Evolutionary conservation across 2,888 invertebrate genomes (phyloP), one percentile per base, ranked within the genome.

Genomic region (Lithophane semibrunnea): DNA sequence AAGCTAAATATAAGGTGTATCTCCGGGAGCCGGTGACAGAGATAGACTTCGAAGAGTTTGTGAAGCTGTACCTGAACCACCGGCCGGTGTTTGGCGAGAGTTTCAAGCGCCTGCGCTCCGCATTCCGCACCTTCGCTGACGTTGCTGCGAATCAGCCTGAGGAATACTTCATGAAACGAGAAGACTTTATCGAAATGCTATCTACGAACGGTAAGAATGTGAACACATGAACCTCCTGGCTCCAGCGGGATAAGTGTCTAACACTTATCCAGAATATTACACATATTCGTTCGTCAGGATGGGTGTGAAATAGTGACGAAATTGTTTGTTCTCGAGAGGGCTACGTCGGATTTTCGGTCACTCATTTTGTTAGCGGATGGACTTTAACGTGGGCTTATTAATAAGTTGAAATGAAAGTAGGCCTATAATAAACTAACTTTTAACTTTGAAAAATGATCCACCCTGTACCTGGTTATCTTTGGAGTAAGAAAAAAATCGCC

Each of bases 11-110:
- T 87, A 95, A 95, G 84, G 95, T 94, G 87, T 97, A 92, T 96
- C 96, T 93, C 93, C 96, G 67, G 90, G 93, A 86, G 92, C 97
- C 88, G 92, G 93, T 94, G 3, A 93, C 96, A 0, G 97, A 97
- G 83, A 96, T 98, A 44, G 97, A 97, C 74, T 98, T 98, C 86
- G 97, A 97, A 42, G 97, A 98, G 81, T 97, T 97, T 82, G 97
- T 98, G 1, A 97, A 97, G 89, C 92, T 98, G 24, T 98, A 97
- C 88, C 90, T 98, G 67, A 98, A 98, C 91, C 97, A 98, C 90
- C 97, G 97, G 82, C 98, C 98, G 0, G 97, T 97, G 0, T 96
- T 97, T 86, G 97, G 97, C 0, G 96, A 97, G 82, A 95, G 93
- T 29, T 91, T 93, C 77, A 91, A 90, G 49, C 92, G 94, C 56